Evolutionary conservation across 2,113 vertebrate genomes (phyloP), one percentile per base, ranked within the genome.

Genomic region (Synchiropus splendidus): DNA sequence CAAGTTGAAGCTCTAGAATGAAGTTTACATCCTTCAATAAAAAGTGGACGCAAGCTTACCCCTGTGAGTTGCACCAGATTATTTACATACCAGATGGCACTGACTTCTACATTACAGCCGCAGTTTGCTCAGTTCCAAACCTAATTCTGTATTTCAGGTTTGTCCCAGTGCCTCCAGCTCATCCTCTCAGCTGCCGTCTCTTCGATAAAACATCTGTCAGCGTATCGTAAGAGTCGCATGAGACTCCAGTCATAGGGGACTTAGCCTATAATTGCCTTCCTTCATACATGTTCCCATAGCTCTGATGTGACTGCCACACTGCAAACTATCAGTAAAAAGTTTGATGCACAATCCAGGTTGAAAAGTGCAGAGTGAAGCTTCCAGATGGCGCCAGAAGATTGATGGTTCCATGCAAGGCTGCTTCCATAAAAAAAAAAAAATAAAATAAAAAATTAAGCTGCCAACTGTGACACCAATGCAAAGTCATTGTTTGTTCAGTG

Each of bases 231-330:
- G 72, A 70, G 60, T 53, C 58, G 53, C 61, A 18, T 33, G 13
- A 40, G 31, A 36, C 56, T 47, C 4, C 0, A 62, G 58, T 51
- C 60, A 48, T 45, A 45, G 43, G 52, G 55, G 60, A 74, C 58
- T 74, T 56, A 58, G 55, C 31, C 58, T 57, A 61, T 70, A 65
- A 73, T 65, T 66, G 44, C 64, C 53, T 58, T 39, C 59, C 56
- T 62, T 49, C 58, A 43, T 50, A 36, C 48, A 39, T 48, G 41
- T 46, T 49, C 56, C 21, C 45, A 48, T 30, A 12, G 36, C 72
- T 73, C 64, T 71, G 69, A 71, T 69, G 64, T 66, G 36, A 48
- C 48, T 32, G 68, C 56, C 64, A 51, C 60, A 17, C 42, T 14
- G 46, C 48, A 64, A 56, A 64, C 51, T 57, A 51, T 42, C 58